Conservation (phyloP, 2,888 invertebrate genomes). For the Drosophila prolongata region DNA sequence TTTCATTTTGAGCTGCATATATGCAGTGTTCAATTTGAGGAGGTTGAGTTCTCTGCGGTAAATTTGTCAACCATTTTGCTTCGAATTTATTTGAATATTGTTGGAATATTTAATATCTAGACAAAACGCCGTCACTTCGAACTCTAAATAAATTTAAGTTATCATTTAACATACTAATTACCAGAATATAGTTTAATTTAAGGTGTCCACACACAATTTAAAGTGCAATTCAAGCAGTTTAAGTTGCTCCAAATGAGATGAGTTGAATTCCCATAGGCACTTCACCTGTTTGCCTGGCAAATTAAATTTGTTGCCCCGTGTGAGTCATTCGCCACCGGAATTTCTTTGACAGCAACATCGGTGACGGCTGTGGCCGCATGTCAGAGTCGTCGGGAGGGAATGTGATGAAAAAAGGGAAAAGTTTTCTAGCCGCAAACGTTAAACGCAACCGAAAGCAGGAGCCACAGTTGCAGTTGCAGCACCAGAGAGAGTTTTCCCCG, state of each 20-base stretch:
- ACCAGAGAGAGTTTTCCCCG: not conserved
- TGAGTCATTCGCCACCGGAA: constrained; percentile 80
- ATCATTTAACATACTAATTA: not conserved
- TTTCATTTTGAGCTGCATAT: not conserved
- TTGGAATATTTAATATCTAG: no score
- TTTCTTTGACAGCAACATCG: constrained; percentile 59
- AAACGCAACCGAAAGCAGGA: constrained; percentile 19
- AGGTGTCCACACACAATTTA: not conserved
- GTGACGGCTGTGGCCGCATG: constrained; percentile 64
- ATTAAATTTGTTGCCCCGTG: constrained; percentile 59
- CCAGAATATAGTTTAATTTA: not conserved
- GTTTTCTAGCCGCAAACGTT: constrained; percentile 62
- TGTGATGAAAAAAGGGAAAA: constrained; percentile 61
- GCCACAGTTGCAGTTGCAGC: no score
- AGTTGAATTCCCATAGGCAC: constrained; percentile 38
- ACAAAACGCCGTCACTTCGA: no score
- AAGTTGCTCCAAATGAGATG: not conserved
- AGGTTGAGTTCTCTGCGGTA: no score
- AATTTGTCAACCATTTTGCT: no score
- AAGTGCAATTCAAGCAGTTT: not conserved
- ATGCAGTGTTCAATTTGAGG: not conserved
- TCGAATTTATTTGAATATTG: no score
- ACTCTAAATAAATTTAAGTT: not conserved
- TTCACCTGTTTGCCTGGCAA: constrained; percentile 60
- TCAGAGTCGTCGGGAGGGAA: constrained; percentile 64